Evolutionary conservation across 1,140 invertebrate genomes (phyloP).

Genomic region (Drosophila saltans): DNA sequence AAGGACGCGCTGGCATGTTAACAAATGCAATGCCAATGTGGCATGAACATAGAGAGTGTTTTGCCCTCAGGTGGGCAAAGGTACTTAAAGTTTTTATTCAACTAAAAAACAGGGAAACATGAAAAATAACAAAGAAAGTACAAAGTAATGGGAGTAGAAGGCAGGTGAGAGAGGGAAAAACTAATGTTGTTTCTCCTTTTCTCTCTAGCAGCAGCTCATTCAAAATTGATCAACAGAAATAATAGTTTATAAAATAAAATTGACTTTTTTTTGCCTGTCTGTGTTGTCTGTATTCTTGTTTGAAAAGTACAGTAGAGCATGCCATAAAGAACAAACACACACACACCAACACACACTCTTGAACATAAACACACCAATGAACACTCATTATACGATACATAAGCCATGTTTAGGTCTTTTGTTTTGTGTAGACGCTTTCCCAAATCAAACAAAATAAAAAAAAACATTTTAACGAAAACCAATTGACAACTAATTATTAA

Average conservation of each 20-base stretch:
- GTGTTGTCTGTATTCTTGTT: slow-evolving; percentile 38
- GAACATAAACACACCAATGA: slow-evolving; percentile 3
- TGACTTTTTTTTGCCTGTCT: slow-evolving; percentile 30
- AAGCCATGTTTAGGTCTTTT: slow-evolving; percentile 37
- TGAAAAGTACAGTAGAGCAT: slow-evolving; percentile 28
- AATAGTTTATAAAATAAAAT: slow-evolving; percentile 25
- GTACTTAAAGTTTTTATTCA: slow-evolving; percentile 72
- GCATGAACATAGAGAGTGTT: slow-evolving; percentile 39
- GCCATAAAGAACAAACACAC: slow-evolving; percentile 25
- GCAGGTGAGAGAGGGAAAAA: neutral
- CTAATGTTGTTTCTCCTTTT: slow-evolving; percentile 27
- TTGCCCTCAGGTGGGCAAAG: slow-evolving; percentile 59
- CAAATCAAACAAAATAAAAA: neutral
- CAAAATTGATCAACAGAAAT: slow-evolving; percentile 44
- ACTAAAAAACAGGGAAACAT: slow-evolving; percentile 28
- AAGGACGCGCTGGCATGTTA: slow-evolving; percentile 49
- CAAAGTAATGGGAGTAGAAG: too few species aligned
- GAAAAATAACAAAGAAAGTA: neutral
- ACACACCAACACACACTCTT: slow-evolving; percentile 19
- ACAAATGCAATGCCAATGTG: slow-evolving; percentile 61
- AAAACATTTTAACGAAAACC: neutral
- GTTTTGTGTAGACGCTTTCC: slow-evolving; percentile 71
- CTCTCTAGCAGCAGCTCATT: slow-evolving; percentile 62
- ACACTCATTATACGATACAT: slow-evolving; percentile 8
- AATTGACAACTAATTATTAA: neutral